These are phyloP conservation scores for Gymnarchus niloticus DNA, from an alignment of 2,113 vertebrate genomes.

Conservation along the genomic window DNA sequence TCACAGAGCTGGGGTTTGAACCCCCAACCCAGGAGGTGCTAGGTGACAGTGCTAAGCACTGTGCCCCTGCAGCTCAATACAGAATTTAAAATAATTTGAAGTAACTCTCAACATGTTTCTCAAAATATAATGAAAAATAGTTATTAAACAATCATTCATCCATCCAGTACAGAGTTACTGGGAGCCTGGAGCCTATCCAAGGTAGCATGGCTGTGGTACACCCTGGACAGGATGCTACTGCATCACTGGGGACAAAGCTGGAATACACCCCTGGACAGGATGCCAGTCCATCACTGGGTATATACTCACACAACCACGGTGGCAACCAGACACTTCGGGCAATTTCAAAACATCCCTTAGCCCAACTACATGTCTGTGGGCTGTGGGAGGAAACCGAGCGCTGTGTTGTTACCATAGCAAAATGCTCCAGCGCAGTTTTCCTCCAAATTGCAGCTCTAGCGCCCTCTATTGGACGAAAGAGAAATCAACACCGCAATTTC, in stretches of 20 bases:
- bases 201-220: not conserved
- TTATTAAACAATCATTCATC: not conserved
- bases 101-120: not conserved
- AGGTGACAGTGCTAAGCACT: too few relatives aligned
- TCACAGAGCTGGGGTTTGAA: too few relatives aligned
- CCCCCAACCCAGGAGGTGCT: too few relatives aligned
- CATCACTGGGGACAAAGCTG: not conserved
- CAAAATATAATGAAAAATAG: not conserved
- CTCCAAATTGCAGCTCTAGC: conserved; percentile 1
- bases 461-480: conserved; percentile 33
- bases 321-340: too few relatives aligned
- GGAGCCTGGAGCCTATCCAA: not conserved
- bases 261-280: not conserved
- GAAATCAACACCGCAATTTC: not conserved
- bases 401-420: conserved; percentile 40
- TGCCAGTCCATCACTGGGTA: not conserved
- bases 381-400: too few relatives aligned
- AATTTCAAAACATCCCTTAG: not conserved
- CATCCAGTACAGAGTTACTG: not conserved
- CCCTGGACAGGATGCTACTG: not conserved
- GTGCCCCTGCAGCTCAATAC: too few relatives aligned
- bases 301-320: not conserved
- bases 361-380: not conserved
- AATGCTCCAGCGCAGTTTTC: conserved; percentile 28
- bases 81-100: not conserved